Conservation (phyloP, 1,140 invertebrate genomes). For the Drosophila neocordata region DNA sequence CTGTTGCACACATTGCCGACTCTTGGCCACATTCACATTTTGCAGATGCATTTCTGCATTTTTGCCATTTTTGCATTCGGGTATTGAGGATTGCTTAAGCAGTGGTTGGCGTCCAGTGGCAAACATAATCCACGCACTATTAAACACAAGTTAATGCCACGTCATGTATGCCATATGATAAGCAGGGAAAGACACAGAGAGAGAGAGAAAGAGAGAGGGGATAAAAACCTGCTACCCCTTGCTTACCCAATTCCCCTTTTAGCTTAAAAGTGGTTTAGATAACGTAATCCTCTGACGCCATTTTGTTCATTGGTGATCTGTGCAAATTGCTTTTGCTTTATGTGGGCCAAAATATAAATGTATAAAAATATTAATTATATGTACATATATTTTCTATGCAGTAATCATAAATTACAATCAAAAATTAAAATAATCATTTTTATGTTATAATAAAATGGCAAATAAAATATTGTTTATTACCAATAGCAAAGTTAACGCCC, state of each 20-base stretch:
- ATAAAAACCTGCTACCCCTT: slow-evolving; percentile 40
- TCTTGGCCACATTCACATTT: slow-evolving; percentile 52
- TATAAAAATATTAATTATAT: slow-evolving; percentile 36
- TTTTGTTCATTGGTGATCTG: slow-evolving; percentile 33
- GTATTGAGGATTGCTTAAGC: slow-evolving; percentile 45
- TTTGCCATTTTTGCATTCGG: slow-evolving; percentile 12
- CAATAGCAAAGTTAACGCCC: slow-evolving; percentile 43
- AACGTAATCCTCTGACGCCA: slow-evolving; percentile 58
- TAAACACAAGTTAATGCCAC: slow-evolving; percentile 61
- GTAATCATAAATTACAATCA: slow-evolving; percentile 45
- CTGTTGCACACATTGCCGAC: slow-evolving; percentile 49
- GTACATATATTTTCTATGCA: slow-evolving; percentile 35
- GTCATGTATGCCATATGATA: slow-evolving; percentile 43
- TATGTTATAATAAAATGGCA: slow-evolving; percentile 34
- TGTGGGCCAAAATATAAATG: slow-evolving; percentile 72
- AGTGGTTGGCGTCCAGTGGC: slow-evolving; percentile 51
- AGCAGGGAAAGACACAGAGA: slow-evolving; percentile 17
- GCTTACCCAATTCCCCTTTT: too few relatives aligned
- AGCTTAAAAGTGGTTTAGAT: slow-evolving; percentile 46
- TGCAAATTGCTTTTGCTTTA: slow-evolving; percentile 62
- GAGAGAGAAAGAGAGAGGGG: too few relatives aligned
- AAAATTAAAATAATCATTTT: slow-evolving; percentile 35
- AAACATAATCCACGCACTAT: slow-evolving; percentile 67
- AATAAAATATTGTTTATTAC: slow-evolving; percentile 38
- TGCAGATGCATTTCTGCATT: slow-evolving; percentile 64